phyloP scores from a whole-genome alignment of 1,140 invertebrate genomes.

The Heterodera schachtii region DNA sequence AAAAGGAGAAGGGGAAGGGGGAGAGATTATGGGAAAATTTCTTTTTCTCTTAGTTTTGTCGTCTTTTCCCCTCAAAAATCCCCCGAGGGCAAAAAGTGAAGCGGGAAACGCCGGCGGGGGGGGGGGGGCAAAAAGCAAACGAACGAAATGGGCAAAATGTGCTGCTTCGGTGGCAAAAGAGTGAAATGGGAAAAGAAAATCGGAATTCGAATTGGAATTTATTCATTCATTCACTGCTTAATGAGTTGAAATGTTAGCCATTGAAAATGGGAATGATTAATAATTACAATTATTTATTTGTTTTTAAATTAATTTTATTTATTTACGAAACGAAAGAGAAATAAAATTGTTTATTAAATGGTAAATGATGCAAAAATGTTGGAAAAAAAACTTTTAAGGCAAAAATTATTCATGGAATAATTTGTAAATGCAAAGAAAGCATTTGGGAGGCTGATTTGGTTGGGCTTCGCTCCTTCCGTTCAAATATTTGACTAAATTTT shows the following conservation, averaged over 20 bases:
- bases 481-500: too few relatives aligned
- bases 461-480: too few relatives aligned
- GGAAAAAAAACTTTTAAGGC: too few relatives aligned
- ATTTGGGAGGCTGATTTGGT: too few relatives aligned
- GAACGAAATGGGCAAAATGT: too few relatives aligned
- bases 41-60: background rate
- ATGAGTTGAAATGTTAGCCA: background rate
- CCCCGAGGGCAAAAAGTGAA: constrained; percentile 1
- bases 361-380: too few relatives aligned
- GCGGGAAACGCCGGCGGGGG: too few relatives aligned
- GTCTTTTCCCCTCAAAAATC: background rate
- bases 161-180: too few relatives aligned
- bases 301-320: background rate
- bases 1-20: background rate
- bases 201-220: background rate
- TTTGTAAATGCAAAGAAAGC: too few relatives aligned
- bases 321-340: background rate
- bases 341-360: background rate
- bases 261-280: background rate
- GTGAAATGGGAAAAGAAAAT: background rate
- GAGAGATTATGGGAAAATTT: background rate
- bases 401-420: too few relatives aligned
- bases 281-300: background rate
- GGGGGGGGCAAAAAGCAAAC: too few relatives aligned
- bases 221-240: background rate